Evolutionary conservation across 2,113 vertebrate genomes (phyloP), one percentile per base, ranked within the genome.

Genomic region (Rhabdomys dilectus): DNA sequence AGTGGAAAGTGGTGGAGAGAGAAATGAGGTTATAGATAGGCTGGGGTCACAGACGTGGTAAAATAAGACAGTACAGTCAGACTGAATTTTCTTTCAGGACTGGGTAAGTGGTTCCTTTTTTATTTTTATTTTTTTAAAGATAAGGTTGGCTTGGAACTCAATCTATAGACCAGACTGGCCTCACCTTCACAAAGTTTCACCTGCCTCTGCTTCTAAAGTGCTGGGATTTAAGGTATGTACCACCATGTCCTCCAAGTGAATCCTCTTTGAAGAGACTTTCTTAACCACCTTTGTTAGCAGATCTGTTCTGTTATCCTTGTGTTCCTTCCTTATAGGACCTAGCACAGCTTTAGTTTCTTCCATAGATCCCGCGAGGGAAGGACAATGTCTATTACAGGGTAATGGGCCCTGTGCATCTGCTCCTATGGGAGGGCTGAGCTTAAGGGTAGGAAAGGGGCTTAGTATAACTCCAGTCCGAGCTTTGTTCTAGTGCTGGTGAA

Each of bases 201-300:
- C 21, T 26, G 39, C 39, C 39, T 45, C 73, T 29, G 39, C 73
- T 45, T 76, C 39, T 42, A 76, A 42, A 76, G 39, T 45, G 73
- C 73, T 45, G 73, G 22, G 73, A 13, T 45, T 76, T 45, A 45
- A 42, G 39, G 73, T 22, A 45, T 39, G 39, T 42, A 45, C 39
- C 5, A 26, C 22, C 73, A 76, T 45, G 24, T 26, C 73, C 39
- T 13, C 10, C 22, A 42, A 42, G 39, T 75, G 73, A 39, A 42
- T 51, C 6, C 29, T 78, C 48, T 78, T 89, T 91, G 93, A 77
- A 95, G 73, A 91, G n/a, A 89, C 45, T 94, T 89, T 93, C 29
- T 72, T 77, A 91, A 93, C 15, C 9, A 91, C 34, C 80, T n/a
- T 95, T 95, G 48, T 21, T 88, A 75, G 90, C n/a, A 76, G 58